These are phyloP conservation scores for Tetrax tetrax DNA, from an alignment of 2,113 vertebrate species.

Conservation along the genomic window DNA sequence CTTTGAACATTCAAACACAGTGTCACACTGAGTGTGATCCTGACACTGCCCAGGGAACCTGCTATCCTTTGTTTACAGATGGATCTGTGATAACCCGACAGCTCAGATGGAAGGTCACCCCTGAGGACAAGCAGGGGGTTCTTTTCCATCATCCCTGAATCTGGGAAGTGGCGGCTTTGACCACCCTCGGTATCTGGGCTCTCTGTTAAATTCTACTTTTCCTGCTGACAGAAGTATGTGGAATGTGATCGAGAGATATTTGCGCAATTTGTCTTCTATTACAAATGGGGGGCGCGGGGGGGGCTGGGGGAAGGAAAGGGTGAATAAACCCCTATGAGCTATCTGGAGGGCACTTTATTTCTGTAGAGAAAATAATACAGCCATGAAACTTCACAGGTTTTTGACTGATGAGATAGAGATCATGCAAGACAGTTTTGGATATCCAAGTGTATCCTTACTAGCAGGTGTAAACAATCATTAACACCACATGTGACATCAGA, in stretches of 20 bases:
- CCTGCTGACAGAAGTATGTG: conserved; percentile 47
- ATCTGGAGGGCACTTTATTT: not conserved
- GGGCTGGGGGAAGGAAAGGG: not conserved
- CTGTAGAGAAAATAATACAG: not conserved
- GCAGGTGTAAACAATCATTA: not conserved
- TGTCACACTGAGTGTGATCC: conserved; percentile 79
- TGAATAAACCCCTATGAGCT: not conserved
- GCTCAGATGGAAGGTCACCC: conserved; percentile 64
- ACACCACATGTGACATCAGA: not conserved
- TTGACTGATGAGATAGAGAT: not conserved
- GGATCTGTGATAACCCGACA: conserved; percentile 64
- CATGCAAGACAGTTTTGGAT: not conserved
- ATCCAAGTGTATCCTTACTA: not conserved
- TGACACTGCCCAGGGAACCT: conserved; percentile 72
- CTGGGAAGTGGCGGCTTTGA: conserved; percentile 22
- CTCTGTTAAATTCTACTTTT: conserved; percentile 41
- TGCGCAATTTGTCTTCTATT: conserved; percentile 41
- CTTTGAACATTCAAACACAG: conserved; percentile 79
- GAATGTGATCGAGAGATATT: conserved; percentile 52
- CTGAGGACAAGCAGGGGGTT: conserved; percentile 61
- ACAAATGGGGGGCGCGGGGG: not conserved
- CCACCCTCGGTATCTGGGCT: conserved; percentile 38
- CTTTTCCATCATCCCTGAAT: conserved; percentile 67
- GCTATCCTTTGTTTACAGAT: conserved; percentile 78
- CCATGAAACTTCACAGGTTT: not conserved